phyloP scores from a whole-genome alignment of 2,888 invertebrate species.

The Dolichopus griseipennis region DNA sequence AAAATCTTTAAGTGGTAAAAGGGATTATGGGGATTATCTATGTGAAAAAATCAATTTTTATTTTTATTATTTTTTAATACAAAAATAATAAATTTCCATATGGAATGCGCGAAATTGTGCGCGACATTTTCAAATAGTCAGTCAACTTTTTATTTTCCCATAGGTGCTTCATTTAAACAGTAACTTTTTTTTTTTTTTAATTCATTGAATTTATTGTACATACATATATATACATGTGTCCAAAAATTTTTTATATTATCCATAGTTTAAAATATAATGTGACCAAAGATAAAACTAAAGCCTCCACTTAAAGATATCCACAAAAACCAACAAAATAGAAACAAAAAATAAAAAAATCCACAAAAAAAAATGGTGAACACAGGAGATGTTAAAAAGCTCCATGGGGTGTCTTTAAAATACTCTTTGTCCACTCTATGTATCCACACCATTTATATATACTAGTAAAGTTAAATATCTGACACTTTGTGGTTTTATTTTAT shows the following conservation, averaged over 20 bases:
- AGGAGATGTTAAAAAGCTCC: constrained; percentile 3
- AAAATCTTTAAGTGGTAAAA: constrained; percentile 10
- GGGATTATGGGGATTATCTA: constrained; percentile 11
- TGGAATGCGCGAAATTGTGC: not conserved
- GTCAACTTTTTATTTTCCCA: not conserved
- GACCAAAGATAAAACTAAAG: too few species aligned
- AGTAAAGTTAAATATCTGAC: not conserved
- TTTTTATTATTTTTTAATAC: not conserved
- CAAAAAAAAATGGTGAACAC: not conserved
- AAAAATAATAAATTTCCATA: not conserved
- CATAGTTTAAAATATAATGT: too few species aligned
- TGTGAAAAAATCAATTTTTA: constrained; percentile 1
- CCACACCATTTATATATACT: too few species aligned
- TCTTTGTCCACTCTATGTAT: not conserved
- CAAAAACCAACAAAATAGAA: not conserved
- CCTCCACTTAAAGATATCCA: not conserved
- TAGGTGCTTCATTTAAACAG: not conserved
- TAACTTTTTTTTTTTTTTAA: too few species aligned
- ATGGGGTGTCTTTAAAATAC: not conserved
- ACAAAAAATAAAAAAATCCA: not conserved
- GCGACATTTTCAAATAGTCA: not conserved
- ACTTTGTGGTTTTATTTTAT: not conserved
- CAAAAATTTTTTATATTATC: too few species aligned
- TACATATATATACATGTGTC: too few species aligned
- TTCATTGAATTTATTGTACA: too few species aligned